These are phyloP conservation scores for Catalaphyllia jardinei DNA, from an alignment of 64 coral and sea anemone species.

Conservation along the genomic window DNA sequence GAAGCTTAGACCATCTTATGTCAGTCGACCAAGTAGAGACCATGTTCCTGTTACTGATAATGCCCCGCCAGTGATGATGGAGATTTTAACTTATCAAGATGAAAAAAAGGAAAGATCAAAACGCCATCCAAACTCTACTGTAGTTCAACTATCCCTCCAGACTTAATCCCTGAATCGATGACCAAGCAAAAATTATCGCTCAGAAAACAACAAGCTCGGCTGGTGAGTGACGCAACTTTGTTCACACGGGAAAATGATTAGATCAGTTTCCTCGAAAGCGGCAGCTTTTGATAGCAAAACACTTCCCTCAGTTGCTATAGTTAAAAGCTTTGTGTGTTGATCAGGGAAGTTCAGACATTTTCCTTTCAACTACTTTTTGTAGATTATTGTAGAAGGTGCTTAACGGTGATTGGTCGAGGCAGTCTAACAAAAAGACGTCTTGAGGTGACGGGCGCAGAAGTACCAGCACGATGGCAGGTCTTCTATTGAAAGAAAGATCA, in stretches of 20 bases:
- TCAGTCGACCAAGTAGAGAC: conserved; percentile 75
- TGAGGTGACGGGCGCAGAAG: background rate
- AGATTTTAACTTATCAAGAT: background rate
- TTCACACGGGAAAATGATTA: background rate
- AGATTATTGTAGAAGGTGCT: background rate
- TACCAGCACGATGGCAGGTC: conserved; percentile 31
- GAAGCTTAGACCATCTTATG: conserved; percentile 82
- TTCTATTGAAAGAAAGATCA: conserved; percentile 24
- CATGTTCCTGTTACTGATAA: background rate
- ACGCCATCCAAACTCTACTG: background rate
- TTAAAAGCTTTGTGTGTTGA: background rate
- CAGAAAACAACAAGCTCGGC: background rate
- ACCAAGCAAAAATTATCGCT: background rate
- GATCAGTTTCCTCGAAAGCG: background rate
- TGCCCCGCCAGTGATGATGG: background rate
- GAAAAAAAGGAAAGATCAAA: background rate
- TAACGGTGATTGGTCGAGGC: conserved; percentile 22
- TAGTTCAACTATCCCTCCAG: background rate
- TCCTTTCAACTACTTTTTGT: conserved; percentile 21
- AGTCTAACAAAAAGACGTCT: background rate
- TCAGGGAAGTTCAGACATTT: background rate
- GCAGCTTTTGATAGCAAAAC: background rate
- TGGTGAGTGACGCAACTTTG: background rate
- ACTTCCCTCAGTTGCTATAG: background rate
- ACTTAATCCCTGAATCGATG: background rate